Base-by-base conservation (phyloP, 2,888 invertebrate genomes). In the Apodemia zela region DNA sequence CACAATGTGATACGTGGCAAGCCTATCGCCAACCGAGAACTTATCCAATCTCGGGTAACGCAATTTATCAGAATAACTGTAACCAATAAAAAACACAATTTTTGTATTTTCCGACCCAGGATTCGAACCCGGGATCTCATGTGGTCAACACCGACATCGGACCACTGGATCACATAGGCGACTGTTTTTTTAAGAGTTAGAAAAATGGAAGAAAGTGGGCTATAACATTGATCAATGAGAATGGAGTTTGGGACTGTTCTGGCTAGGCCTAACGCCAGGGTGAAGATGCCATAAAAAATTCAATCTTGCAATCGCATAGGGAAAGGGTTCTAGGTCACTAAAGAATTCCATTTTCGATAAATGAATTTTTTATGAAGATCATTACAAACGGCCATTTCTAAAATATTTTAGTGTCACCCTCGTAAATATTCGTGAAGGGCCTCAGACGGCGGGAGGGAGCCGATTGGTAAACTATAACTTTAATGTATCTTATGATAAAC, bases 271-370 rank as follows among this genome's bases (percentile, higher is more conserved):
- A n/a, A n/a, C 45, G n/a, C n/a, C 45, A 45, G 1, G 1, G 17
- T 47, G 17, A 47, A 8, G n/a, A 47, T n/a, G 45, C 45, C 3
- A 47, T 47, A 47, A 47, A 47, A 47, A 47, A 47, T 47, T 47
- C n/a, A 47, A 47, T 47, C 3, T 17, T 47, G 45, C 17, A 17
- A 17, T 47, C 45, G 45, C 2, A 47, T 47, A 47, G 17, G 45
- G n/a, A 17, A 47, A 47, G 45, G 45, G 45, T 47, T 47, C 45
- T 47, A 47, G 45, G n/a, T 47, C 45, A 47, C 45, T 47, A 47
- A 47, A 47, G 45, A 47, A 47, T 47, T 45, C 45, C 45, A 45
- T 45, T 45, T 45, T 45, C 45, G 6, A 45, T 45, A 5, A n/a
- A 45, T 45, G n/a, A n/a, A 45, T 42, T 42, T 42, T 42, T 42